Percentiles rank a stretch among this genome's conserved stretches.
Evolutionary conservation across 2,797 vertebrate genomes (phyloP).

Genomic region (Semotilus atromaculatus): DNA sequence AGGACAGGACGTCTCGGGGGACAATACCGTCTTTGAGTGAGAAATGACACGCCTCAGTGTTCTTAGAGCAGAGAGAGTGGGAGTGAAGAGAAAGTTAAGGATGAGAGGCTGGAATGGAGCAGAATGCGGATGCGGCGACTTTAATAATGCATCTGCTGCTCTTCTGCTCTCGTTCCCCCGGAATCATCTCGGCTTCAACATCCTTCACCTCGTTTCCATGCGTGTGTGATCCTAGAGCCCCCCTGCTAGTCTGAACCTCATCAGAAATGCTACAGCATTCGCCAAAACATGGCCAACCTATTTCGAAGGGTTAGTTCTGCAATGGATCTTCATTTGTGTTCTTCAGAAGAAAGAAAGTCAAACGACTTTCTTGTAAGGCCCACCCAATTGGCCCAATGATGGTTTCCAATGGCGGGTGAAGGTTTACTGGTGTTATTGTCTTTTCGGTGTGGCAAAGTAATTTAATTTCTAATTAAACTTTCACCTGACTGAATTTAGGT

Average conservation of each 20-base stretch:
- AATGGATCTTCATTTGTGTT: background rate
- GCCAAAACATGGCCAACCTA: background rate
- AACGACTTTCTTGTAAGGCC: rapidly evolving
- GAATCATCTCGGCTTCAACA: slow-evolving; percentile 1
- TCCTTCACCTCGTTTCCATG: background rate
- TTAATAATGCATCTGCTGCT: slow-evolving; percentile 36
- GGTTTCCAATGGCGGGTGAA: too few relatives aligned
- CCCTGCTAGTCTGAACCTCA: background rate
- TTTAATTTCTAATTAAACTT: too few relatives aligned
- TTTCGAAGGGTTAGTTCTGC: background rate
- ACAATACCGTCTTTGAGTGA: slow-evolving; percentile 21
- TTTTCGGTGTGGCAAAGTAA: too few relatives aligned
- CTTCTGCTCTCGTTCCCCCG: slow-evolving; percentile 11
- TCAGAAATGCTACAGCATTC: slow-evolving; percentile 2
- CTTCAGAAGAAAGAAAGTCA: background rate
- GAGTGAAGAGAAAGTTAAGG: slow-evolving; percentile 32
- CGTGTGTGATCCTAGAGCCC: background rate
- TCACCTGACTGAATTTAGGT: too few relatives aligned
- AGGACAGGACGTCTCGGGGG: slow-evolving; percentile 6
- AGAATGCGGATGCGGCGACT: slow-evolving; percentile 9
- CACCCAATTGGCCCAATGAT: too few relatives aligned
- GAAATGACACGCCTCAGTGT: slow-evolving; percentile 31
- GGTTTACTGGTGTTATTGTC: too few relatives aligned
- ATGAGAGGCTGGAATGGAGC: slow-evolving; percentile 18
- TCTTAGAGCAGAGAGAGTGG: slow-evolving; percentile 20